Evolutionary conservation across 2,113 vertebrate genomes (phyloP), one percentile per base, ranked within the genome.

Genomic region (Pseudopodoces humilis): DNA sequence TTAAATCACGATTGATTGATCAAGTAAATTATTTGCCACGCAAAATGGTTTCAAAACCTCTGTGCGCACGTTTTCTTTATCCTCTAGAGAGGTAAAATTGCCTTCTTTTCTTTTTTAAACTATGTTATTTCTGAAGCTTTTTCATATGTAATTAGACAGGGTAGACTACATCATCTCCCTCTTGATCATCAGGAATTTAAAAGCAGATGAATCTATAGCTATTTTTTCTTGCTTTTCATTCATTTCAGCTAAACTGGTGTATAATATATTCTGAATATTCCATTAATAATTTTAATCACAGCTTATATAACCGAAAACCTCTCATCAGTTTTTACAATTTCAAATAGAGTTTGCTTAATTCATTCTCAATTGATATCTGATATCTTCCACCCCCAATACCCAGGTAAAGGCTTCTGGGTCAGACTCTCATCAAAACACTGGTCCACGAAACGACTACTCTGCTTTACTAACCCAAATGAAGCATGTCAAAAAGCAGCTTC

Each of bases 221-320:
- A 13, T 44, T 74, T 78, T 88, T 86, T 35, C 21, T 80, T 75
- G 24, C 14, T 91, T 83, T 90, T 83, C 56, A 90, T 85, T 90
- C 62, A 82, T 21, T 82, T 93, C 65, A 90, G n/a, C 35, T 80
- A 62, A 93, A 85, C 30, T 88, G 13, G 5, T 23, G 0, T n/a
- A 35, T 53, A 86, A 90, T 52, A 37, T 28, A 77, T 68, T 47
- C 68, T 58, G 71, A 64, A 76, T 60, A 72, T 15, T 80, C 46
- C 49, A 67, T n/a, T 75, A 78, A 84, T 30, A 85, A 37, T 85
- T 96, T 70, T 47, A 79, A 83, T 76, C 35, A 59, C 24, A 90
- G 18, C 20, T 94, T 79, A 67, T 60, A 3, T 79, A 86, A 92
- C 50, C 22, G 31, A 86, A 95, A 94, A 71, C 22, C 86, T 92